Conservation (phyloP, 2,888 invertebrate genomes). For the Nemapogon koenigi region DNA sequence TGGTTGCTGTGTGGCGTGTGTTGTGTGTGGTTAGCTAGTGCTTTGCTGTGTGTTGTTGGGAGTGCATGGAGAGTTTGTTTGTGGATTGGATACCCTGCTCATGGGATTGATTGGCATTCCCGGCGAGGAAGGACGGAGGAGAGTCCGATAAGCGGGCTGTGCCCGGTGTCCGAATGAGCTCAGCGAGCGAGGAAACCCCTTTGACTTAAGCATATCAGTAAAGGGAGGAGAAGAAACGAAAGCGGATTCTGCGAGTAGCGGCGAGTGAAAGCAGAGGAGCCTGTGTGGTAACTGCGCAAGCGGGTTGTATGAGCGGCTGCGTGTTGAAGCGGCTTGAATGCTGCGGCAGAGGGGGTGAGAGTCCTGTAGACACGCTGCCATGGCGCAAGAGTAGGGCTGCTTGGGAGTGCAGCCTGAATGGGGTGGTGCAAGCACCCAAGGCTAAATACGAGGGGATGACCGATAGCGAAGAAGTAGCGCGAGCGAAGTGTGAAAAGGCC, state of each 20-base stretch:
- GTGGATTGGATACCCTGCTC: no score
- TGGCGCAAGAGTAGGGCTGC: slow-evolving; percentile 55
- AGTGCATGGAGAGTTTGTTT: no score
- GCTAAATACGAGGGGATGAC: slow-evolving; percentile 69
- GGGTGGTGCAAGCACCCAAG: slow-evolving; percentile 67
- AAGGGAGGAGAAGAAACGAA: slow-evolving; percentile 76
- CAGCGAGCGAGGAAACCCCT: slow-evolving; percentile 49
- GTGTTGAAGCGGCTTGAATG: slow-evolving; percentile 55
- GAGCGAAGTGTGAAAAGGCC: slow-evolving; percentile 76
- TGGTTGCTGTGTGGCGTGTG: no score
- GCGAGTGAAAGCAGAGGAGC: slow-evolving; percentile 67
- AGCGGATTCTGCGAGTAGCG: slow-evolving; percentile 68
- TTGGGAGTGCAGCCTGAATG: slow-evolving; percentile 68
- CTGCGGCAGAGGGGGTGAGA: slow-evolving; percentile 59
- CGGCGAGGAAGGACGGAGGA: background rate
- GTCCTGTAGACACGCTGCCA: slow-evolving; percentile 48
- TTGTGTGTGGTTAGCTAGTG: background rate
- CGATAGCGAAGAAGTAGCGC: slow-evolving; percentile 73
- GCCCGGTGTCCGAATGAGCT: no score
- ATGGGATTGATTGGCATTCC: no score
- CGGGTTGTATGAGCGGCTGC: slow-evolving; percentile 33
- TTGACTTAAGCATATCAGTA: slow-evolving; percentile 72
- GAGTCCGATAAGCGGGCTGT: no score
- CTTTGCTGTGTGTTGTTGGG: background rate
- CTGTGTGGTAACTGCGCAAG: slow-evolving; percentile 52